phyloP scores from a whole-genome alignment of 2,797 vertebrate species.

The Rachycentron canadum region DNA sequence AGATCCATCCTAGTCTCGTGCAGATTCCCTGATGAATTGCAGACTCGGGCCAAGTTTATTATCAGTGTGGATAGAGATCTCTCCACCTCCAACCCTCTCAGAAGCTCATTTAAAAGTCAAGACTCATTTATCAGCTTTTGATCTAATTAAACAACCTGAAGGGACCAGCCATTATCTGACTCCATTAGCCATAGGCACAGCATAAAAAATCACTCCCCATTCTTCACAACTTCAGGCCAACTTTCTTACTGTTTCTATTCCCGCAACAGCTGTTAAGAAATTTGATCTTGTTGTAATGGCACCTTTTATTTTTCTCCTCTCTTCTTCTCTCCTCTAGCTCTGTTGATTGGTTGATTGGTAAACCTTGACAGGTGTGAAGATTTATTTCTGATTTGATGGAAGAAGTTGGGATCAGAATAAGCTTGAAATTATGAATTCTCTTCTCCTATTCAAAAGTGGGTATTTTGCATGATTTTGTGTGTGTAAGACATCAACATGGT shows the following conservation, averaged over 20 bases:
- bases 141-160: slow-evolving; percentile 79
- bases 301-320: slow-evolving; percentile 31
- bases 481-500: not conserved
- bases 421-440: slow-evolving; percentile 9
- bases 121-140: slow-evolving; percentile 74
- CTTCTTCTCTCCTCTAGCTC: not conserved
- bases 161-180: slow-evolving; percentile 66
- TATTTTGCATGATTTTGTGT: not conserved
- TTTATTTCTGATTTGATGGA: slow-evolving; percentile 15
- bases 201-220: slow-evolving; percentile 44
- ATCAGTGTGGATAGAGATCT: slow-evolving; percentile 62
- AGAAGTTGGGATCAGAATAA: not conserved
- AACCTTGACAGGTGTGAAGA: not conserved
- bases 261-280: slow-evolving; percentile 28
- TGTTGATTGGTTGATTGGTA: not conserved
- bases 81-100: slow-evolving; percentile 57
- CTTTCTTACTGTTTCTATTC: slow-evolving; percentile 35
- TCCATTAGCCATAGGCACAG: slow-evolving; percentile 58
- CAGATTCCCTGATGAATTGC: slow-evolving; percentile 37
- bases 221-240: slow-evolving; percentile 51
- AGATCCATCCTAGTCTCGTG: slow-evolving; percentile 10
- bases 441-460: not conserved
- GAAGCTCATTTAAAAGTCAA: slow-evolving; percentile 72
- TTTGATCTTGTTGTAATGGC: slow-evolving; percentile 35
- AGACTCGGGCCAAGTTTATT: slow-evolving; percentile 31